Conservation (phyloP, 2,888 invertebrate species). For the Chesias legatella region DNA sequence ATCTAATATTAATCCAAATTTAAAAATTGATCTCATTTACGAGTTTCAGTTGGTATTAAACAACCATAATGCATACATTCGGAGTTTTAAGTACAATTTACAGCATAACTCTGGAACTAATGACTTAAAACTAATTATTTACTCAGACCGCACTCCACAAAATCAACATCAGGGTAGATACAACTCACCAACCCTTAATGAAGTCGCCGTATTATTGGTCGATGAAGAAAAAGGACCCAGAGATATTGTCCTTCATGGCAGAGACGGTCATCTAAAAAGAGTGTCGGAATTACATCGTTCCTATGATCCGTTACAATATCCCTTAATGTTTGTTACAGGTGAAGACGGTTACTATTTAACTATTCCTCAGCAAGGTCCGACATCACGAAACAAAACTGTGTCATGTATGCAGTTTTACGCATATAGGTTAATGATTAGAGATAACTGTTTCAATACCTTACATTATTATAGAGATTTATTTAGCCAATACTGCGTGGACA, state of each 20-base stretch:
- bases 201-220: too few species aligned
- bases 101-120: too few species aligned
- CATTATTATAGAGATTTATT: constrained; percentile 29
- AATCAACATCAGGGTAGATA: too few species aligned
- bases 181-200: too few species aligned
- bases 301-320: constrained; percentile 28
- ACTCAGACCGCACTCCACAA: too few species aligned
- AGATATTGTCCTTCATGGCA: too few species aligned
- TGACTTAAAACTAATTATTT: too few species aligned
- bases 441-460: constrained; percentile 19
- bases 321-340: constrained; percentile 1
- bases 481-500: constrained; percentile 27
- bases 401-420: constrained; percentile 35
- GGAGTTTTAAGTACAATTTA: too few species aligned
- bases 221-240: too few species aligned
- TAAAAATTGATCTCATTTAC: constrained; percentile 24
- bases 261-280: constrained; percentile 23
- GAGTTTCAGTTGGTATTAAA: constrained; percentile 5
- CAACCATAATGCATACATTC: constrained; percentile 2
- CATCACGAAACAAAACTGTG: constrained; percentile 28
- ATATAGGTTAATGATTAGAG: constrained; percentile 27
- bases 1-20: constrained; percentile 21
- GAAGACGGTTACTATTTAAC: constrained; percentile 26
- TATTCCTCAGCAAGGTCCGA: constrained; percentile 1
- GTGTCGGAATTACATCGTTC: constrained; percentile 20